Evolutionary conservation across 2,888 invertebrate species (phyloP), one percentile per base, ranked within the genome.

Genomic region (Drosophila fulvimacula): DNA sequence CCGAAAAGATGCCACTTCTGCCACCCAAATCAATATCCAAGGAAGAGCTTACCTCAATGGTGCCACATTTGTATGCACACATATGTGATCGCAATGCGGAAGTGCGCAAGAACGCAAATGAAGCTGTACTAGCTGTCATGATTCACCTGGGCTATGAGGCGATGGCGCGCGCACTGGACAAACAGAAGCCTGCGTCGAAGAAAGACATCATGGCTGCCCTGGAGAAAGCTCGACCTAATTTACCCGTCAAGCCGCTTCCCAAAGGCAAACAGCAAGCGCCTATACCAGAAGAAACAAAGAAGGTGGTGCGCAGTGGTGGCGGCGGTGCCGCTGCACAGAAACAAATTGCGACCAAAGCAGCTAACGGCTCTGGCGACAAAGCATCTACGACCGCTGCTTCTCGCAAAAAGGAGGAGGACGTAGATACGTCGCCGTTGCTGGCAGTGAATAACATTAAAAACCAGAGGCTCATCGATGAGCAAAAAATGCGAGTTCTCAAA

Each of bases 381-480:
- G 21, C 65, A 5, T 36, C 73, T 4, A 61, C 65, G 5, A 49
- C 69, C 1, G 91, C 89, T 7, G 92, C 94, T 5, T 93, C 94
- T 27, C 93, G 94, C 7, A 97, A 97, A 90, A 97, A 97, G 87
- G 95, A 96, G 10, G 98, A 98, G 65, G 98, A 97, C 65, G 94
- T 96, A 13, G 98, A 98, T 82, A 94, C 94, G 0, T 95, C 96
- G 0, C 97, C 97, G 0, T 93, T 97, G 3, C 93, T 98, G 49
- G 95, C 96, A 0, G 94, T 95, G 19, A 98, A 97, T 90, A 97
- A 96, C 89, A 94, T 97, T 55, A 99, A 99, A 92, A 97, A 97
- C 91, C 98, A 98, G 91, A 94, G 99, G 59, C 95, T 97, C 49
- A 96, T 97, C 52, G 99, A 99, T 90, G 99, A 99, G 91, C 97